These are phyloP conservation scores for Zonitis immaculata DNA, from an alignment of 2,888 invertebrate genomes.

Conservation along the genomic window DNA sequence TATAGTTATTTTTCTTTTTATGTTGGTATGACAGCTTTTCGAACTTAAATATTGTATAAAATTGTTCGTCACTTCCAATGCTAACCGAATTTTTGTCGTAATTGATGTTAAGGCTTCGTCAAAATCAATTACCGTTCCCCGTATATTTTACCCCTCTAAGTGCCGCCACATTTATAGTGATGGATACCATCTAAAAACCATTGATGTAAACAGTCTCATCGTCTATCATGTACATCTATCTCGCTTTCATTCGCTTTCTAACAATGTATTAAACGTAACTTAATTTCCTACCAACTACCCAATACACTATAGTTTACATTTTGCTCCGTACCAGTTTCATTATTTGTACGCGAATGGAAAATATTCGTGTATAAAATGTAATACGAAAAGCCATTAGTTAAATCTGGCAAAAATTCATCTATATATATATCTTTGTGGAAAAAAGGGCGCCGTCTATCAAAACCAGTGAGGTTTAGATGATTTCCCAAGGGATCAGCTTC, in stretches of 20 bases:
- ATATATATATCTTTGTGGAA: neutral
- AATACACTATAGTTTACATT: conserved; percentile 40
- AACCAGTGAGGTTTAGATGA: conserved; percentile 41
- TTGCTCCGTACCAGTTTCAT: no score
- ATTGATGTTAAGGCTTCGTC: neutral
- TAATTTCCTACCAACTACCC: conserved; percentile 42
- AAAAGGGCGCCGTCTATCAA: conserved; percentile 11
- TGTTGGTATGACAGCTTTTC: no score
- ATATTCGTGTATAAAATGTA: conserved; percentile 12
- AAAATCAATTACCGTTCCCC: neutral
- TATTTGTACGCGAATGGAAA: no score
- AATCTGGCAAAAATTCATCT: conserved; percentile 32
- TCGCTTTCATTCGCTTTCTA: neutral
- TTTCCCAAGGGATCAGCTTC: conserved; percentile 46
- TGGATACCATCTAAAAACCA: conserved; percentile 34
- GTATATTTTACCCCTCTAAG: neutral
- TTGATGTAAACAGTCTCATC: conserved; percentile 41
- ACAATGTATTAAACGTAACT: conserved; percentile 41
- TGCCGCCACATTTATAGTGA: neutral
- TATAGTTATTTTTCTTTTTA: no score
- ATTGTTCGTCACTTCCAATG: neutral
- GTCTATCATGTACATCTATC: neutral
- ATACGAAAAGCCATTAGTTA: conserved; percentile 32
- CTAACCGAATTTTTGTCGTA: neutral
- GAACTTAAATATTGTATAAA: no score